Base-by-base conservation (phyloP, 2,113 vertebrate species). In the Miniopterus natalensis region DNA sequence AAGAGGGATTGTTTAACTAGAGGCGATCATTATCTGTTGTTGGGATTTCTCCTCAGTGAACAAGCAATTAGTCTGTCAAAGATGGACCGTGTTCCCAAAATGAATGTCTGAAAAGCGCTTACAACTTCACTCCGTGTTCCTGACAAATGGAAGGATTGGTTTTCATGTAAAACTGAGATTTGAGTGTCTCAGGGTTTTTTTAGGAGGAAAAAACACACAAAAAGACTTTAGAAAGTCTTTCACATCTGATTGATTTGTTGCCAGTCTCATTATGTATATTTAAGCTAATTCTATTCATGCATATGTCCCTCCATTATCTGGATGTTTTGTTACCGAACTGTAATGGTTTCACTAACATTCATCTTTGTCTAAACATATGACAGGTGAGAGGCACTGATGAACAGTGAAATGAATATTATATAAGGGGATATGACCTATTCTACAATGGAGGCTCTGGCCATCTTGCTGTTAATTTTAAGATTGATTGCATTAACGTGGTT, bases 1-100 rank as follows among this genome's bases (percentile, higher is more conserved):
- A 97, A 97, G 74, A 98, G 47, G n/a, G 42, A 98, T 95, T 92
- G 42, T 95, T 96, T 95, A 97, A 93, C 93, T 96, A 97, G 95
- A 97, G 25, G 77, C 93, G 57, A 95, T 88, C 90, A 87, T 94
- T 97, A 97, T 88, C 92, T 96, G 81, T 93, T 95, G 78, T 85
- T 95, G 93, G 92, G 55, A 96, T 97, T 97, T 97, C 84, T 97
- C 65, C 40, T 20, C 49, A 84, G 14, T 81, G 96, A 92, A 83
- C 94, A 97, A 68, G 87, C 95, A 85, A 98, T 96, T 97, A 95
- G 23, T 97, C 96, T 98, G 68, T 84, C 95, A 96, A 71, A 70
- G 73, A 95, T 93, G 13, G 75, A 96, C 77, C 3, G 63, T 68
- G 79, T 83, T 84, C 77, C 96, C 88, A 95, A 84, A 98, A 98